Base-by-base conservation (phyloP, 2,888 invertebrate species). In the Malthinus flaveolus region DNA sequence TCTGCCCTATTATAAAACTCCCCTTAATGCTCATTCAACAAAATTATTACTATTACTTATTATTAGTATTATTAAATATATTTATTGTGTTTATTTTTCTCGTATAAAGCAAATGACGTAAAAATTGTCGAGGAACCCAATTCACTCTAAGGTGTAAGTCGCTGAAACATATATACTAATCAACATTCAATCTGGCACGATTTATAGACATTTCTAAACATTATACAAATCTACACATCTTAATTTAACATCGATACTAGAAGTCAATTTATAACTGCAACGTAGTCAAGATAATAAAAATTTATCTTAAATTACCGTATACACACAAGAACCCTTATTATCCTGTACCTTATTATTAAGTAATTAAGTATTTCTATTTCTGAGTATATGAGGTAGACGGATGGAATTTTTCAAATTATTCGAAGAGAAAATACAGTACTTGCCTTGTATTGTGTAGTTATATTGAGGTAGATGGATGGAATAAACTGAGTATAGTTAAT, bases 391-490 rank as follows among this genome's bases (percentile, higher is more conserved):
- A 78, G 78, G 78, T 78, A 78, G 78, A 78, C 76, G 78, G 78
- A 78, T 78, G 78, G 78, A 78, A 77, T 78, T 73, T 69, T 65
- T 68, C 39, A 39, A 63, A 49, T 60, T 57, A 54, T 39, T 60
- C 54, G 44, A 36, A 57, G 57, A 39, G 45, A 55, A 49, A 61
- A 50, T 56, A 35, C 47, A 12, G 36, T 56, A 49, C 34, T 50
- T 50, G 53, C 46, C 39, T 48, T 47, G 52, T 36, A 55, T 57
- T 56, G 56, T 52, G 60, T 53, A 55, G 48, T 64, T 67, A 70
- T 62, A 83, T 82, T 85, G 86, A 86, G 86, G 86, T 86, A 86
- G 86, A 83, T 85, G 86, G 86, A 86, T 86, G 86, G 86, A 86
- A 85, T 86, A 83, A 71, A 68, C 72, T 71, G 52, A 49, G 61